Conservation (phyloP, 2,797 vertebrate species). For the Onychomys arenicola region DNA sequence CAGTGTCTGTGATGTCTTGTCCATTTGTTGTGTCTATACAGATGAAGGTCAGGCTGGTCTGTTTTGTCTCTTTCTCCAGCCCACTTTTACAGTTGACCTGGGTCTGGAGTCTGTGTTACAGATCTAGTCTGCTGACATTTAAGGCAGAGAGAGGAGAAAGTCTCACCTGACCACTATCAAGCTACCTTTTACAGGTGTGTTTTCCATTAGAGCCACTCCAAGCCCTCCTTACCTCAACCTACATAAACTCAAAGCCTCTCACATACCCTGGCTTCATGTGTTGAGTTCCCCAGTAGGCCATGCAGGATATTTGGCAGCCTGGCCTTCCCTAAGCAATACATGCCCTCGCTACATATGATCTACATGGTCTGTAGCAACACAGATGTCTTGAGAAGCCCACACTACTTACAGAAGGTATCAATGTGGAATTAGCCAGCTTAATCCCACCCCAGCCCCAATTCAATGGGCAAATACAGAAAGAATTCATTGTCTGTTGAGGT, state of each 20-base stretch:
- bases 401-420: conserved; percentile 43
- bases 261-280: not conserved
- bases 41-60: not conserved
- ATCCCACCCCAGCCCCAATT: not conserved
- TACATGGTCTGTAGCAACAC: conserved; percentile 66
- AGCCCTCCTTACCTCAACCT: no score
- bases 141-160: not conserved
- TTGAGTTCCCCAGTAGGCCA: conserved; percentile 43
- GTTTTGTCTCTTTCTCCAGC: not conserved
- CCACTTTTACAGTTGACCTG: not conserved
- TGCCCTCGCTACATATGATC: conserved; percentile 60
- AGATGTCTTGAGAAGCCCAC: conserved; percentile 75
- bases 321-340: conserved; percentile 74
- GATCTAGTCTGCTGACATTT: not conserved
- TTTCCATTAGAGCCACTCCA: not conserved
- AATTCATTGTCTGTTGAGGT: not conserved
- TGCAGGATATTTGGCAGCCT: conserved; percentile 75
- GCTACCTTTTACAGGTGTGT: not conserved
- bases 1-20: not conserved
- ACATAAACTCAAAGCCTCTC: conserved; percentile 66
- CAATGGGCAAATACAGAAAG: not conserved
- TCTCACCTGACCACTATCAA: not conserved
- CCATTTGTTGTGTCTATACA: no score
- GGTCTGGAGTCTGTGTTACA: not conserved
- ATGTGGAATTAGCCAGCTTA: conserved; percentile 56